Conservation (phyloP, 37 sponge, comb jelly and placozoan genomes). For the Cliona cf. orientalis region DNA sequence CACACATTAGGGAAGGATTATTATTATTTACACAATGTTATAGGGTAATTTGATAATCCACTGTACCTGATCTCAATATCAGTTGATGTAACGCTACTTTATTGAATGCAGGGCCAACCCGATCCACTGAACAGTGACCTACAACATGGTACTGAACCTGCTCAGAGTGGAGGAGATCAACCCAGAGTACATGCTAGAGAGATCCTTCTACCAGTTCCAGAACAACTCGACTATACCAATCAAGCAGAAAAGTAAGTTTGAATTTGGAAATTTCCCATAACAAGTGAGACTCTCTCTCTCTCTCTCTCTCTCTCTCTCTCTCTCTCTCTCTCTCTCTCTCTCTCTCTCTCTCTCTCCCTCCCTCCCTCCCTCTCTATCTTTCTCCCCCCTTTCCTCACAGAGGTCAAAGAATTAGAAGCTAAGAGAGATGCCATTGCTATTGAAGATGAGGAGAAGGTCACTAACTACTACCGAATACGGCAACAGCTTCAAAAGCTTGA, state of each 20-base stretch:
- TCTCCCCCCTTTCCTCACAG: constrained; percentile 22
- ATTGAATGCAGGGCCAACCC: constrained; percentile 92
- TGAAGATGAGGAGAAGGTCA: constrained; percentile 77
- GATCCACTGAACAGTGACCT: constrained; percentile 96
- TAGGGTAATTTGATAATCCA: no score
- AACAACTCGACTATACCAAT: constrained; percentile 91
- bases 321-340: no score
- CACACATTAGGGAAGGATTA: no score
- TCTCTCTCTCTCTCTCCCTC: no score
- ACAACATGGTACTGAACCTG: constrained; percentile 99
- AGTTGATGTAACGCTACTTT: no score
- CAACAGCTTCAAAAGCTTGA: constrained; percentile 84
- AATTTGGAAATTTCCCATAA: no score
- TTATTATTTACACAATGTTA: no score
- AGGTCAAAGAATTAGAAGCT: constrained; percentile 64
- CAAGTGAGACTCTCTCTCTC: no score
- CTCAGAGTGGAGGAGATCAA: constrained; percentile 98
- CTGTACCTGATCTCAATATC: no score
- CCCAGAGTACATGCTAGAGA: constrained; percentile 98
- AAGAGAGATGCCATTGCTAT: constrained; percentile 77
- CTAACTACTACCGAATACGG: constrained; percentile 84
- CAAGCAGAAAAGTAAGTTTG: constrained; percentile 76
- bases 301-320: no score
- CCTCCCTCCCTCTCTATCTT: no score
- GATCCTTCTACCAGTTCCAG: constrained; percentile 97